Evolutionary conservation across 2,888 invertebrate species (phyloP), one percentile per base, ranked within the genome.

Genomic region (Drosophila putrida): DNA sequence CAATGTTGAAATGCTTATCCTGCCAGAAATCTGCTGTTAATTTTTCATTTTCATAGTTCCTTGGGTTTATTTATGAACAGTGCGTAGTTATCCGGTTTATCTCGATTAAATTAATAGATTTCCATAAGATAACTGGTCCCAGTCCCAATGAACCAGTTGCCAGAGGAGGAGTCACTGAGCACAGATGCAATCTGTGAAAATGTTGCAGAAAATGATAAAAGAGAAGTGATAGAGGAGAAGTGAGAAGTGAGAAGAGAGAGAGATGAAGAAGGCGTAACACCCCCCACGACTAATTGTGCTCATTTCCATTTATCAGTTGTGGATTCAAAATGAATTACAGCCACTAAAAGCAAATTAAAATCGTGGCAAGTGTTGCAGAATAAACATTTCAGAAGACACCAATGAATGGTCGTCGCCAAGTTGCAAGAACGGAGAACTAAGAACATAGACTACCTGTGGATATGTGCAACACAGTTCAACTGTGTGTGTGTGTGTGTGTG

Each of bases 221-320:
- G n/a, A 38, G 36, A 38, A 25, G 11, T 11, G 10, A 11, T 6
- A n/a, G 43, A 20, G 35, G 4, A 43, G 44, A 11, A 31, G 46
- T 9, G 43, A 20, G 35, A 6, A 43, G 44, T 11, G 25, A 41
- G 36, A 0, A 11, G 4, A 43, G 6, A 33, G 39, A 2, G 6
- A 33, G 39, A 2, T 44, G 46, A 11, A 15, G 63, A 53, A 57
- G 71, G 62, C 64, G 58, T 35, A 41, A 83, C 86, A 85, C 82
- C 82, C 82, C 82, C 82, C 88, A 88, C 88, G 76, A 88, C 82
- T 88, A 88, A 82, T 82, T 82, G 88, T 72, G 62, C 85, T 78
- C 85, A 82, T 82, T 88, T 84, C 82, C 79, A 82, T 82, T 82
- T 78, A 82, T 82, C 88, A 85, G 75, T 66, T 65, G 55, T 65